A percentile compares a stretch with the other conserved stretches of the same genome.
phyloP scores from a whole-genome alignment of 2,888 invertebrate genomes.

The Leptinotarsa haldemani region DNA sequence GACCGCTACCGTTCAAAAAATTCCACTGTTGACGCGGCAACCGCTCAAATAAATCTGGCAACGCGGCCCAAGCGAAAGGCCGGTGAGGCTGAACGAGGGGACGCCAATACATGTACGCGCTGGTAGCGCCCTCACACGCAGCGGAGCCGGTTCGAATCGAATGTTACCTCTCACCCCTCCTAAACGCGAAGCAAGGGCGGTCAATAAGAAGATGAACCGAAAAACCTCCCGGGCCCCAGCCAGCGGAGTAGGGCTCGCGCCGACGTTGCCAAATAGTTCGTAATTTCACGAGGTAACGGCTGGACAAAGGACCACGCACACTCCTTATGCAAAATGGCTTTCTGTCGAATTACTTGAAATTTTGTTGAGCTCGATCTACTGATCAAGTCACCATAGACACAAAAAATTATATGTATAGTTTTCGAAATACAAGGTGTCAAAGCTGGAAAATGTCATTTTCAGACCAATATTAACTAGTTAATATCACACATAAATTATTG shows the following conservation, averaged over 20 bases:
- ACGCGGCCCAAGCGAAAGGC: slow-evolving; percentile 61
- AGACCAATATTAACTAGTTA: too few species aligned
- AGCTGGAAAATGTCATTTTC: too few species aligned
- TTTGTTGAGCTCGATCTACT: too few species aligned
- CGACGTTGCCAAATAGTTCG: too few species aligned
- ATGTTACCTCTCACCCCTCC: slow-evolving; percentile 15
- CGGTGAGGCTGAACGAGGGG: slow-evolving; percentile 51
- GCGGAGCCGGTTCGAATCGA: slow-evolving; percentile 55
- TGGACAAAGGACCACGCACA: too few species aligned
- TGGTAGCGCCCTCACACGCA: slow-evolving; percentile 64
- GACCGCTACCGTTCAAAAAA: slow-evolving; percentile 36
- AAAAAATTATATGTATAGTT: too few species aligned
- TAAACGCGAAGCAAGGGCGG: slow-evolving; percentile 53
- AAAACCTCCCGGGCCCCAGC: slow-evolving; percentile 51
- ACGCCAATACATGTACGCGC: slow-evolving; percentile 63
- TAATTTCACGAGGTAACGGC: too few species aligned
- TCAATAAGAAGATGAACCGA: slow-evolving; percentile 64
- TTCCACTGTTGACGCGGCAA: slow-evolving; percentile 55
- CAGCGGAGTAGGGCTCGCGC: slow-evolving; percentile 21
- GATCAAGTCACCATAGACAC: too few species aligned
- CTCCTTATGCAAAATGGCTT: too few species aligned
- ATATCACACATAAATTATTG: too few species aligned
- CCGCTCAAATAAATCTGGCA: slow-evolving; percentile 64
- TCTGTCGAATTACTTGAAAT: too few species aligned
- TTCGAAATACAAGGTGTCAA: too few species aligned